Conservation (phyloP, 2,888 invertebrate species). For the Chirona hameri region DNA sequence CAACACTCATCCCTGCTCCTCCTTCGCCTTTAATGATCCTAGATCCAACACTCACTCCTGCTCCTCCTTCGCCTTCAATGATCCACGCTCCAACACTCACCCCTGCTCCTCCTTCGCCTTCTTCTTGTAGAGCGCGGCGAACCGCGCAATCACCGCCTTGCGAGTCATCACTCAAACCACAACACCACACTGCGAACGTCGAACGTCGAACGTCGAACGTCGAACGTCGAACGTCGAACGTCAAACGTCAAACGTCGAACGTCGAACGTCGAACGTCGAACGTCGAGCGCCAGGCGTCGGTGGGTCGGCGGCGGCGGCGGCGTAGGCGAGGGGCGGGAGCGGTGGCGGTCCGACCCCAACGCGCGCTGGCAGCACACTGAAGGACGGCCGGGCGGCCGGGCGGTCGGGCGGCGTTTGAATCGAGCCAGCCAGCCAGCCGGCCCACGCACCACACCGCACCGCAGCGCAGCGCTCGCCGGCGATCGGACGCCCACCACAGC, state of each 20-base stretch:
- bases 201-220: not conserved
- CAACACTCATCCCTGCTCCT: not conserved
- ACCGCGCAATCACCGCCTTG: not conserved
- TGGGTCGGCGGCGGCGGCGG: not conserved
- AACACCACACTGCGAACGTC: too few relatives aligned
- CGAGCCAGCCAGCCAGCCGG: not conserved
- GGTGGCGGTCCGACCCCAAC: too few relatives aligned
- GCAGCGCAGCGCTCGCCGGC: not conserved
- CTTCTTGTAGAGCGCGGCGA: constrained; percentile 6
- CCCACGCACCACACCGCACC: not conserved
- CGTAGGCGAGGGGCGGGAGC: too few relatives aligned
- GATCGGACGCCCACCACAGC: not conserved
- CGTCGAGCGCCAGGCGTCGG: not conserved
- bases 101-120: constrained; percentile 14
- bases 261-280: too few relatives aligned
- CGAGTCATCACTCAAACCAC: not conserved
- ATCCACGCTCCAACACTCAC: not conserved
- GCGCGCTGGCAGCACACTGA: too few relatives aligned
- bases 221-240: too few relatives aligned
- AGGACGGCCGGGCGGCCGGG: too few relatives aligned
- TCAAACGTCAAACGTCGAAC: too few relatives aligned
- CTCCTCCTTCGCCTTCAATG: not conserved
- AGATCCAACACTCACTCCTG: not conserved
- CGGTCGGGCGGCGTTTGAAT: constrained; percentile 5
- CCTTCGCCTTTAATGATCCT: too few relatives aligned